Evolutionary conservation across 2,888 invertebrate genomes (phyloP), one percentile per base, ranked within the genome.

Genomic region (Acanthococcus lagerstroemiae): DNA sequence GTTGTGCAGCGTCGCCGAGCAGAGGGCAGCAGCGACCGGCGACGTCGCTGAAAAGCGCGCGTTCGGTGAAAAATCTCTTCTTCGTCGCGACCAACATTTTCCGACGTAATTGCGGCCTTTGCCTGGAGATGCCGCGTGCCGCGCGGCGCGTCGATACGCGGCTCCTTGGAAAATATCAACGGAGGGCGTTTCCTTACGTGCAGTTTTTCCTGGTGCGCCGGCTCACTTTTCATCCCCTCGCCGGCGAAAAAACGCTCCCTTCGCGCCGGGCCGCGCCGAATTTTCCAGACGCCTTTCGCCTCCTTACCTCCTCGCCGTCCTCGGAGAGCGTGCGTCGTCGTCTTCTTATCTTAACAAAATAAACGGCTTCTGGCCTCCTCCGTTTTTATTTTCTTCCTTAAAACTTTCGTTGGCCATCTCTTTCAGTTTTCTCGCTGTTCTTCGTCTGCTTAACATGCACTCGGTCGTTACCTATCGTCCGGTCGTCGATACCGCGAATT

Each of bases 191-290:
- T 57, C 57, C 57, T 57, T 57, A 57, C 19, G 30, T 57, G 57
- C 45, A 57, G 44, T 57, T 57, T 57, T 57, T 57, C 57, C 57
- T 57, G 57, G 57, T 57, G 57, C 57, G 57, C 57, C 57, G 57
- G 57, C 24, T 57, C 57, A 44, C 57, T 57, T 57, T 57, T 57
- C 57, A 30, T 57, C 57, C 22, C 57, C 57, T 30, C 57, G 57
- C 44, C 57, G 44, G 7, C 44, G 37, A 44, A 45, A 57, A 57
- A 57, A 44, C 44, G 4, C 24, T 44, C 57, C 57, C 57, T 44
- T 57, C 22, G 37, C 57, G 45, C 22, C 44, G 30, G 24, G 37
- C 22, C n/a, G 45, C 45, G 6, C 57, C 57, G 57, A 37, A 44
- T 57, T 57, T 37, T 44, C 37, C 7, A 37, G 12, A 37, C 37